Evolutionary conservation across 2,797 vertebrate species (phyloP).

Genomic region (Poeciliopsis infans): DNA sequence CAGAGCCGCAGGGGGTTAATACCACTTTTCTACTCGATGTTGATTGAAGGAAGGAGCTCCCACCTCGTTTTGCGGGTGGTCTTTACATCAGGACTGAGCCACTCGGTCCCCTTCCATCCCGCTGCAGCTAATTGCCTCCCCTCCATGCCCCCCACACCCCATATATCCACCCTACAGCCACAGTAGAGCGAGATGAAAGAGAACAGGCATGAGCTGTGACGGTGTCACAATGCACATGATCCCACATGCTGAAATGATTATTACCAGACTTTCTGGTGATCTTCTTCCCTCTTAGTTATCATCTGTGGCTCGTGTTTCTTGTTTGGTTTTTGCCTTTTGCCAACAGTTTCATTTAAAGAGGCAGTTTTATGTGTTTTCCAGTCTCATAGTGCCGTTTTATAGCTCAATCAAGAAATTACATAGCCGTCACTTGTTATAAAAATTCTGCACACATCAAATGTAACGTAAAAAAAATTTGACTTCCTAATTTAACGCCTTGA

Average conservation of each 20-base stretch:
- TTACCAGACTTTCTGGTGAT: not conserved
- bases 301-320: not conserved
- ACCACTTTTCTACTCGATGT: constrained; percentile 39
- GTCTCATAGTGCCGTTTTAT: no score
- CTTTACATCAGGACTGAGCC: constrained; percentile 39
- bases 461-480: no score
- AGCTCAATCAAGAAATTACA: no score
- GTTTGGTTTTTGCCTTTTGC: not conserved
- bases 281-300: constrained; percentile 19
- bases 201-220: not conserved
- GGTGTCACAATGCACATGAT: not conserved
- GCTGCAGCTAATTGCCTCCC: constrained; percentile 19
- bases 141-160: not conserved
- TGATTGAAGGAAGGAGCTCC: constrained; percentile 36
- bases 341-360: not conserved
- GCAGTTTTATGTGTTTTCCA: no score
- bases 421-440: no score
- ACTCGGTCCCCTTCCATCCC: constrained; percentile 8
- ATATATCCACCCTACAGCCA: not conserved
- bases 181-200: constrained; percentile 9
- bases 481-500: no score
- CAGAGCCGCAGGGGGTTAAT: constrained; percentile 41
- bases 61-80: constrained; percentile 57
- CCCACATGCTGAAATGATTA: not conserved
- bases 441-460: no score